phyloP scores from a whole-genome alignment of 1,140 invertebrate species.

The Drosophila pachea region DNA sequence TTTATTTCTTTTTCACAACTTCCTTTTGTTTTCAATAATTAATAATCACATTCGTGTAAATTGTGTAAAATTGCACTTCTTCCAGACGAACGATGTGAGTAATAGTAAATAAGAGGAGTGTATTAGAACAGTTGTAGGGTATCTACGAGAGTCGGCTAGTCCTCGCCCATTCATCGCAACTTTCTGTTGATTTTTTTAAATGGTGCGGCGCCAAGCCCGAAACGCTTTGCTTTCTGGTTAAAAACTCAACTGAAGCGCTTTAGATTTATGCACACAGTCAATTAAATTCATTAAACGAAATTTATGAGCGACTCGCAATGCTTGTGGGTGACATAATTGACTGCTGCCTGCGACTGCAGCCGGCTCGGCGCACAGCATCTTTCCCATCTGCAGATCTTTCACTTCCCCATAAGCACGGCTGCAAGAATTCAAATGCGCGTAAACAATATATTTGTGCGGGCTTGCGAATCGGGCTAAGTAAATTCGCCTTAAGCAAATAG shows the following conservation, averaged over 20 bases:
- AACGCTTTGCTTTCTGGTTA: constrained; percentile 63
- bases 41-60: too few relatives aligned
- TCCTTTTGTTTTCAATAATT: too few relatives aligned
- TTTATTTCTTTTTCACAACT: neutral
- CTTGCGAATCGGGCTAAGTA: constrained; percentile 67
- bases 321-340: constrained; percentile 71
- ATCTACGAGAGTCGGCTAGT: neutral
- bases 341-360: constrained; percentile 8
- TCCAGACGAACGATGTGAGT: too few relatives aligned
- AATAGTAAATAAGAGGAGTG: too few relatives aligned
- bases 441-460: constrained; percentile 50
- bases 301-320: constrained; percentile 59
- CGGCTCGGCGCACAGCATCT: too few relatives aligned
- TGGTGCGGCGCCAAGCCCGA: constrained; percentile 66
- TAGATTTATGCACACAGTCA: constrained; percentile 70
- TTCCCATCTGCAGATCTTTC: constrained; percentile 4
- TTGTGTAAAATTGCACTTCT: too few relatives aligned
- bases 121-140: neutral
- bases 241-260: constrained; percentile 73
- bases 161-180: constrained; percentile 19
- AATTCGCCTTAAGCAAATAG: constrained; percentile 60
- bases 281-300: constrained; percentile 74
- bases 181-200: constrained; percentile 69
- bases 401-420: constrained; percentile 28
- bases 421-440: constrained; percentile 33